A percentile compares a stretch with the other conserved stretches of the same genome.
Evolutionary conservation across 1,140 invertebrate species (phyloP).

Genomic region (Oryzaephilus surinamensis): DNA sequence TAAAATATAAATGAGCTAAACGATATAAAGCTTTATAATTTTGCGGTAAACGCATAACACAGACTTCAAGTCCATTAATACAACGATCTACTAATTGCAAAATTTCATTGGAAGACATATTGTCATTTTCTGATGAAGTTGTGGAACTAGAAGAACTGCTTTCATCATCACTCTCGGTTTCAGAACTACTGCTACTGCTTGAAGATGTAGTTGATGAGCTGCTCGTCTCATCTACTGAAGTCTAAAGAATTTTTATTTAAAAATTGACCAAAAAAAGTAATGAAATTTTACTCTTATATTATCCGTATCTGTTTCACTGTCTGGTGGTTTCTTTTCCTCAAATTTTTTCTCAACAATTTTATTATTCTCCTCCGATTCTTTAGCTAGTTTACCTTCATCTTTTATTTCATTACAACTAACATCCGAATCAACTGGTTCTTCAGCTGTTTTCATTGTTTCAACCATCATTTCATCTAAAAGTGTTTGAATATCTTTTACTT

Average conservation of each 20-base stretch:
- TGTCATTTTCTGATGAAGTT: constrained; percentile 26
- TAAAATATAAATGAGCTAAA: constrained; percentile 72
- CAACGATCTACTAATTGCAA: constrained; percentile 28
- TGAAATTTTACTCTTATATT: constrained; percentile 19
- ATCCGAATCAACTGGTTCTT: constrained; percentile 26
- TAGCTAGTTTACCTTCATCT: constrained; percentile 6
- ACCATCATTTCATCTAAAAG: constrained; percentile 42
- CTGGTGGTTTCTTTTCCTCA: constrained; percentile 2
- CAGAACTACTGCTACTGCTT: constrained; percentile 24
- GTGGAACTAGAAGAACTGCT: constrained; percentile 25
- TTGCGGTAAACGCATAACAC: constrained; percentile 72
- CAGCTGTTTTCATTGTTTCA: constrained; percentile 35
- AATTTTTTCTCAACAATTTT: constrained; percentile 1
- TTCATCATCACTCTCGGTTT: constrained; percentile 31
- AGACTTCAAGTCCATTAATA: constrained; percentile 58
- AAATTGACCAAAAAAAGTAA: neutral
- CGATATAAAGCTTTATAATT: constrained; percentile 91
- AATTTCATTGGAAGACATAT: constrained; percentile 29
- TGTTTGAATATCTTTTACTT: constrained; percentile 35
- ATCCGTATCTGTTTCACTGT: constrained; percentile 13
- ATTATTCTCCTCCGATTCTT: constrained; percentile 4
- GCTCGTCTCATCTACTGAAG: constrained; percentile 18
- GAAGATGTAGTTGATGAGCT: constrained; percentile 19
- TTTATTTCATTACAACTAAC: constrained; percentile 14
- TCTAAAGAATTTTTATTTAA: constrained; percentile 9